Evolutionary conservation across 2,113 vertebrate species (phyloP), one percentile per base, ranked within the genome.

Genomic region (Natator depressus): DNA sequence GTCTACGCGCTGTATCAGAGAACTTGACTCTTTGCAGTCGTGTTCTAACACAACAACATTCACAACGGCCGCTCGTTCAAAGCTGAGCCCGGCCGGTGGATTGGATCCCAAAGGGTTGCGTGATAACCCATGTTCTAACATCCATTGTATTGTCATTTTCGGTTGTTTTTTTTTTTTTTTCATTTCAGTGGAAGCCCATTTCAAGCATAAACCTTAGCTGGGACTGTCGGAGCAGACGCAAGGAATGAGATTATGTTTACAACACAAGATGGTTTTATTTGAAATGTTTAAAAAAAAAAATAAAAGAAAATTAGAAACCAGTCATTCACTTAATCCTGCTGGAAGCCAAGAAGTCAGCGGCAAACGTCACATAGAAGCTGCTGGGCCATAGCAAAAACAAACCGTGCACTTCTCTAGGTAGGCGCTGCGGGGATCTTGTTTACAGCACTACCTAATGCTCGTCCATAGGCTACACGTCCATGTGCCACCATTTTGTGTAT

Each of bases 191-290:
- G 99, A 99, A 97, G 99, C 99, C 92, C 99, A 99, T 97, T 99
- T 99, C 97, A 99, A 99, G 98, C 99, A 99, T 98, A 99, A 99
- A 98, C 99, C 99, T 89, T 99, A 99, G 98, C 42, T n/a, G 86
- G 81, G 81, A 65, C 17, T 82, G 89, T 47, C 78, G 62, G 82
- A 72, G 84, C 93, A 85, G 85, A 92, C 95, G 95, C 46, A 65
- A 95, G 96, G 93, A 95, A 50, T 27, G 55, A 94, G 89, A 97
- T 97, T 94, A 92, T 97, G 97, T 97, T 98, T 97, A 98, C 97
- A 97, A 97, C 95, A 89, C 91, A 93, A 96, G 13, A 8, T 94
- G 90, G 93, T 97, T 97, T 97, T 96, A 96, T 97, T 97, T 96
- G 88, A 96, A 88, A 97, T 96, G 95, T 95, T 87, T 95, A 95